Base-by-base conservation (phyloP, 2,113 vertebrate genomes). In the Trogon melanurus region DNA sequence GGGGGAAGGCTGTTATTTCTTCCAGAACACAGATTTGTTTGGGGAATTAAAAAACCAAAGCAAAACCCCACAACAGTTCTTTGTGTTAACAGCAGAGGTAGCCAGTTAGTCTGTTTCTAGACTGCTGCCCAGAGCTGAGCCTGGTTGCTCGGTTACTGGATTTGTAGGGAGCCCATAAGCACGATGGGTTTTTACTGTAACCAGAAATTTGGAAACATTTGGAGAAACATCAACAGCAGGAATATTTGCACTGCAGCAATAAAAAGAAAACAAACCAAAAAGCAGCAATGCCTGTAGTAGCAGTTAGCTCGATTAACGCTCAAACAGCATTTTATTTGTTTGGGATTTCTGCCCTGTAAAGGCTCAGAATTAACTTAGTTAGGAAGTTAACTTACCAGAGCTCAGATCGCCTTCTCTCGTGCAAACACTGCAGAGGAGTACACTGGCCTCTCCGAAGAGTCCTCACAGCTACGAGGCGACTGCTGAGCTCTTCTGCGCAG, bases 311-410 rank as follows among this genome's bases (percentile, higher is more conserved):
- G 5, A 19, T 47, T 22, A 32, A 13, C 44, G 10, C n/a, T 25
- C 29, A 1, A 12, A 18, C 6, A 47, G 12, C 10, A 6, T 0
- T 41, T 41, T 1, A 6, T 7, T 45, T 10, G 4, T 4, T 4
- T 41, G 1, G 3, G 8, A 21, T 56, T 51, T 25, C 16, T 16
- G 36, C 44, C 60, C n/a, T 23, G 26, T 2, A 2, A 36, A 38
- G 6, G 12, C 25, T 23, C 20, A 0, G 1, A 7, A 14, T 5
- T 13, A 21, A 32, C 38, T 2, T 0, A 29, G 38, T 16, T 25
- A 7, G 34, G 4, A 76, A 71, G 13, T 13, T 21, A 25, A 84
- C 89, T 93, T 29, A 96, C 96, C 91, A 16, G 87, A 80, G 56
- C 72, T 86, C 54, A 36, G 74, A 4, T 5, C 44, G 3, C 23